Percentiles rank a stretch among this genome's conserved stretches.
Evolutionary conservation across 2,113 vertebrate species (phyloP).

Genomic region (Myiopsitta monachus): DNA sequence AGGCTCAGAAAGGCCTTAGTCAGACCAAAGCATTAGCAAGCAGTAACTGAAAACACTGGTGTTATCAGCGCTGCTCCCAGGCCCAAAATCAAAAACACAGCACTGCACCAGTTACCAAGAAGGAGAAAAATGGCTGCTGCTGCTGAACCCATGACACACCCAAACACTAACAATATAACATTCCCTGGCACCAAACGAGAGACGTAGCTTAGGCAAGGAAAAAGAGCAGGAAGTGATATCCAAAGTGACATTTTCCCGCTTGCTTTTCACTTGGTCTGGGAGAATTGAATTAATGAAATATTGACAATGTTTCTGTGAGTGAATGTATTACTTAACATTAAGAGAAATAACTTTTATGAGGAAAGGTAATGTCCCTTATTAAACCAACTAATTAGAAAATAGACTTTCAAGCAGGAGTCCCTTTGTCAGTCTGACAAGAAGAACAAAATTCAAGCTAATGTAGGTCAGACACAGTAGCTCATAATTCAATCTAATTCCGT

Average conservation of each 20-base stretch:
- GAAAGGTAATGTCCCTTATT: neutral
- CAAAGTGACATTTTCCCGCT: neutral
- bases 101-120: too few species aligned
- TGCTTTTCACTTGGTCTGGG: neutral
- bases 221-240: neutral
- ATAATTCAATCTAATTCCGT: neutral
- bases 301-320: neutral
- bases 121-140: too few species aligned
- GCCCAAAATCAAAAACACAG: too few species aligned
- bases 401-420: neutral
- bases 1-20: too few species aligned
- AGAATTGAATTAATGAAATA: neutral
- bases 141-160: too few species aligned
- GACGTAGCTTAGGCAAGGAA: neutral
- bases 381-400: neutral
- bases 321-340: neutral
- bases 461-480: neutral
- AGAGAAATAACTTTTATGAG: neutral
- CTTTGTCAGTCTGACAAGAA: slow-evolving; percentile 4
- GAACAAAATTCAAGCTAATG: neutral
- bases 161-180: neutral
- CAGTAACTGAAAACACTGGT: too few species aligned
- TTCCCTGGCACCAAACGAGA: neutral
- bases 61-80: too few species aligned
- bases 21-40: too few species aligned